These are phyloP conservation scores for Prionailurus bengalensis DNA, from an alignment of 2,113 vertebrate genomes.

Conservation along the genomic window DNA sequence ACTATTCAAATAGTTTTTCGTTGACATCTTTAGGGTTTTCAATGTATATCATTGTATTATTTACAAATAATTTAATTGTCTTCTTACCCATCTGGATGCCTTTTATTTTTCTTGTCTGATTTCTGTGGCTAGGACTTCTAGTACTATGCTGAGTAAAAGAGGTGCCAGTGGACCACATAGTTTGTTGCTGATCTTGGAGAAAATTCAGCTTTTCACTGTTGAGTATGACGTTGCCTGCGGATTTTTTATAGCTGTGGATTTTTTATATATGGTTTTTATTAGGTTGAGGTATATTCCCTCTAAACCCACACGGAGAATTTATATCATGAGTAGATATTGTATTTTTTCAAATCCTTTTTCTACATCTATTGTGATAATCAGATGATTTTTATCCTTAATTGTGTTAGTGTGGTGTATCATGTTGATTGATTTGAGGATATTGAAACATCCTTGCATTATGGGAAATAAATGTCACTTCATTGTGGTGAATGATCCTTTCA, in stretches of 20 bases:
- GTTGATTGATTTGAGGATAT: not conserved
- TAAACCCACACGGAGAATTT: not conserved
- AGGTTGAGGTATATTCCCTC: not conserved
- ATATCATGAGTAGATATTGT: not conserved
- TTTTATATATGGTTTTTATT: not conserved
- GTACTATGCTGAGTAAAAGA: not conserved
- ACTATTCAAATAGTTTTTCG: not conserved
- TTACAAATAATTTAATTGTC: not conserved
- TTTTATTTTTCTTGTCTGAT: not conserved
- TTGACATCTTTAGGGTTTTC: not conserved
- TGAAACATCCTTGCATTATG: not conserved
- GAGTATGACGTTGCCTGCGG: not conserved
- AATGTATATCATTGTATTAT: not conserved
- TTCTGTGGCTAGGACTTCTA: not conserved
- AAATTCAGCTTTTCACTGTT: not conserved
- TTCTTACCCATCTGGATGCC: not conserved
- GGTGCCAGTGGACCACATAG: not conserved
- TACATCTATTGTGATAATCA: not conserved
- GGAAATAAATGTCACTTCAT: not conserved
- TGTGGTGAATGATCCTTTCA: not conserved
- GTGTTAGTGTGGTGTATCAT: not conserved
- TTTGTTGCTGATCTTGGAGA: not conserved
- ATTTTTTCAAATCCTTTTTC: not conserved
- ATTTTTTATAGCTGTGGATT: not conserved
- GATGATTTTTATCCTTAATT: not conserved